Evolutionary conservation across 2,797 vertebrate species (phyloP).

Genomic region (Cynopterus sphinx): DNA sequence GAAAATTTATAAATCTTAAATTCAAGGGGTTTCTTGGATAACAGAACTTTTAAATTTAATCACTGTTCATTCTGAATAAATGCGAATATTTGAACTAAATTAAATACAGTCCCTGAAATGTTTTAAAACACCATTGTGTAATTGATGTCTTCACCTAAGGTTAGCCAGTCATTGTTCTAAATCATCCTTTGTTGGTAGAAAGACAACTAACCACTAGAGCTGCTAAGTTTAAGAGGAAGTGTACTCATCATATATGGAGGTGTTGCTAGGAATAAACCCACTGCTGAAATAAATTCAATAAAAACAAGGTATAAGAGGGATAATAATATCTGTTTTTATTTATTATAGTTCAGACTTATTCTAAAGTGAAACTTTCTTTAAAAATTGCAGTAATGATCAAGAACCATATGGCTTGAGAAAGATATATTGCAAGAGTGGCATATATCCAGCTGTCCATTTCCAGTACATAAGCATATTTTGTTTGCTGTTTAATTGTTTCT

Average conservation of each 20-base stretch:
- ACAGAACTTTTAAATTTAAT: constrained; percentile 18
- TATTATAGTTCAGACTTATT: constrained; percentile 1
- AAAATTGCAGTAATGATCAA: constrained; percentile 65
- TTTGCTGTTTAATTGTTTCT: constrained; percentile 73
- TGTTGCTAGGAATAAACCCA: neutral
- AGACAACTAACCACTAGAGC: neutral
- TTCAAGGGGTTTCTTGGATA: neutral
- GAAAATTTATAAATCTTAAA: constrained; percentile 29
- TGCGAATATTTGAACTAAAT: neutral
- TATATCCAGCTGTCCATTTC: constrained; percentile 79
- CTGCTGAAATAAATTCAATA: constrained; percentile 30
- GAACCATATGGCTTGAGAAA: constrained; percentile 59
- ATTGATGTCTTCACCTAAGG: neutral
- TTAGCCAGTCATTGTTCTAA: neutral
- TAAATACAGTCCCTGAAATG: neutral
- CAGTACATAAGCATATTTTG: constrained; percentile 75
- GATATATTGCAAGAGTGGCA: constrained; percentile 73
- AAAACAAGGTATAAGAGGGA: constrained; percentile 6
- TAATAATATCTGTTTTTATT: constrained; percentile 51
- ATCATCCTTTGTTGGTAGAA: neutral
- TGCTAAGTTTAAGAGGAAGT: neutral
- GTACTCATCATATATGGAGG: constrained; percentile 7
- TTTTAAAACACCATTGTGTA: neutral
- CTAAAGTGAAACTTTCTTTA: constrained; percentile 61
- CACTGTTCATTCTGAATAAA: neutral